Evolutionary conservation across 2,113 vertebrate genomes (phyloP).

Genomic region (Scolopax mira): DNA sequence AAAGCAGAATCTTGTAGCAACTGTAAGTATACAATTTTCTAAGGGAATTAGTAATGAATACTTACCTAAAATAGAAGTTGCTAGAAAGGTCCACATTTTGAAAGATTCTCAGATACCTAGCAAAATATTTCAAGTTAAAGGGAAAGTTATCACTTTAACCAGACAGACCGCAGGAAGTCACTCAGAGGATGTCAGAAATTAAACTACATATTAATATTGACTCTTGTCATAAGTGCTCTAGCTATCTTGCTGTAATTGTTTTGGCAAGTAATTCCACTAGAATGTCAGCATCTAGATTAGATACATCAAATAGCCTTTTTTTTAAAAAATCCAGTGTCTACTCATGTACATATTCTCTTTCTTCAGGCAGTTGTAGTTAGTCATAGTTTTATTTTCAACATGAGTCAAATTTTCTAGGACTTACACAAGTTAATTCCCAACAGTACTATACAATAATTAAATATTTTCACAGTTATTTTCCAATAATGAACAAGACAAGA

Average conservation of each 20-base stretch:
- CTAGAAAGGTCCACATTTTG: conserved; percentile 98
- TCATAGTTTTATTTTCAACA: neutral
- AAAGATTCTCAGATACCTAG: conserved; percentile 94
- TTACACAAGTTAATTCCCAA: neutral
- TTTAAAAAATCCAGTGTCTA: neutral
- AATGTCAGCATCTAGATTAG: neutral
- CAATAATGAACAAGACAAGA: neutral
- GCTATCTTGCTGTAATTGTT: neutral
- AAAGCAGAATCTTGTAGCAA: neutral
- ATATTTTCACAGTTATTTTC: neutral
- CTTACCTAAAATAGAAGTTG: conserved; percentile 98
- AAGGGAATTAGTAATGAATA: neutral
- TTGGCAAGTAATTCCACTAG: neutral
- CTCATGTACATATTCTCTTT: neutral
- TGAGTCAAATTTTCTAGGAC: neutral
- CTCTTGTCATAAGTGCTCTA: neutral
- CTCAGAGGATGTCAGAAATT: neutral
- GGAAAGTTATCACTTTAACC: neutral
- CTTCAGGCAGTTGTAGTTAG: neutral
- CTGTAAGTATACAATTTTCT: neutral
- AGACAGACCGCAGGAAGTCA: neutral
- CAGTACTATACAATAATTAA: neutral
- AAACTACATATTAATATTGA: neutral
- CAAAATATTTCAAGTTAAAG: neutral
- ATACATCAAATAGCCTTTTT: neutral